phyloP scores from a whole-genome alignment of 2,888 invertebrate genomes.

The Sesia apiformis region DNA sequence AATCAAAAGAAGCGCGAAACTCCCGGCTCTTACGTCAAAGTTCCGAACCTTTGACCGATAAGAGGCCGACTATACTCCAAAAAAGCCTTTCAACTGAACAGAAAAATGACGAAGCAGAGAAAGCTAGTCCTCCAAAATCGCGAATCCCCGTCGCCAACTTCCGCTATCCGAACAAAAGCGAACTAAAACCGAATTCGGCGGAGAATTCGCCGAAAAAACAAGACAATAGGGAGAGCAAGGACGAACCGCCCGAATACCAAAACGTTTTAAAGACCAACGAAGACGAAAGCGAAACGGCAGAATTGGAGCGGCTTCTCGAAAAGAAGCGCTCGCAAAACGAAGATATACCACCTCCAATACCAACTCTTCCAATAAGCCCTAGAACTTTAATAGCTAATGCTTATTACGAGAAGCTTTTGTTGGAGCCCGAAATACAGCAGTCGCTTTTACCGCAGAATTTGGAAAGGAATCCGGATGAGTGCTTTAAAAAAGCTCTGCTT shows the following conservation, averaged over 20 bases:
- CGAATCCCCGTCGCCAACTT: conserved; percentile 66
- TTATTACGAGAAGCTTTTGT: conserved; percentile 83
- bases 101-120: conserved; percentile 31
- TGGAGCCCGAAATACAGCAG: conserved; percentile 86
- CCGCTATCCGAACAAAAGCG: conserved; percentile 59
- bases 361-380: conserved; percentile 64
- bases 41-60: conserved; percentile 54
- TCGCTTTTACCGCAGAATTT: conserved; percentile 86
- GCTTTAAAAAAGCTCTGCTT: conserved; percentile 89
- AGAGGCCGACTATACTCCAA: conserved; percentile 36
- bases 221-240: conserved; percentile 10
- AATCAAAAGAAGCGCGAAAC: conserved; percentile 52
- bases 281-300: conserved; percentile 13
- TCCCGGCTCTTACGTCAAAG: conserved; percentile 50
- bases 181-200: conserved; percentile 32
- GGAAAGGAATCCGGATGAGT: conserved; percentile 92
- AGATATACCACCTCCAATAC: conserved; percentile 61
- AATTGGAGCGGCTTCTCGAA: conserved; percentile 26
- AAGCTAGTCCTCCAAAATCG: conserved; percentile 40
- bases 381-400: conserved; percentile 78
- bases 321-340: conserved; percentile 30
- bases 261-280: conserved; percentile 33
- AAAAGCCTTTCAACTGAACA: conserved; percentile 61
- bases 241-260: conserved; percentile 51
- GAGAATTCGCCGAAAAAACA: conserved; percentile 48